phyloP scores from a whole-genome alignment of 2,797 vertebrate species.

The Prionace glauca region DNA sequence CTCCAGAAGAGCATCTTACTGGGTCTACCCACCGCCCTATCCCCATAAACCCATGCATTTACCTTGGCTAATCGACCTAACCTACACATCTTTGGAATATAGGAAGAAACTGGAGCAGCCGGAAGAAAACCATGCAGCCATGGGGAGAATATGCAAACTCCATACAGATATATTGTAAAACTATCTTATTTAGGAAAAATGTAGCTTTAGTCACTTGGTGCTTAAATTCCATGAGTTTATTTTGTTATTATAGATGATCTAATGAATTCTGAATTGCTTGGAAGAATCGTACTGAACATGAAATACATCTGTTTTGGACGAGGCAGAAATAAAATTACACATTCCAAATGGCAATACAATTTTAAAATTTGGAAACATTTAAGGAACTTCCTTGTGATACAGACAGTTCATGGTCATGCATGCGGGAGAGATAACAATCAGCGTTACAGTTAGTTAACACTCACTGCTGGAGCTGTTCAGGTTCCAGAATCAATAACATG shows the following conservation, averaged over 20 bases:
- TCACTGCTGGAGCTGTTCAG: background rate
- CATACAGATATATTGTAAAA: background rate
- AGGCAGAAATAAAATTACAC: background rate
- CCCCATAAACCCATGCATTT: too few species aligned
- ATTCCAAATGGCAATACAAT: background rate
- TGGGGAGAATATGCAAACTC: too few species aligned
- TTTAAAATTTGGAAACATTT: constrained; percentile 19
- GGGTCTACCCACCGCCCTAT: too few species aligned
- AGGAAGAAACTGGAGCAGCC: too few species aligned
- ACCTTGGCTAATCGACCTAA: too few species aligned
- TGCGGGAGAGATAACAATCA: background rate
- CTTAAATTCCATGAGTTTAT: background rate
- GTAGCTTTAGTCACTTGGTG: background rate
- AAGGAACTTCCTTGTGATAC: background rate
- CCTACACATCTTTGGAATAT: too few species aligned
- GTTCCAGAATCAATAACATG: constrained; percentile 12
- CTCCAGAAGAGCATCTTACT: too few species aligned
- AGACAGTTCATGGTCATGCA: background rate
- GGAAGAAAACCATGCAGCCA: too few species aligned
- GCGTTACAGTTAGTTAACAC: background rate
- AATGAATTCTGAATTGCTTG: background rate
- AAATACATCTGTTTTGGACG: background rate
- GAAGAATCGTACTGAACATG: background rate
- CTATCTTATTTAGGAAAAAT: background rate
- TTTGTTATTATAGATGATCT: background rate